Evolutionary conservation across 2,888 invertebrate species (phyloP).

Genomic region (Chirona hameri): DNA sequence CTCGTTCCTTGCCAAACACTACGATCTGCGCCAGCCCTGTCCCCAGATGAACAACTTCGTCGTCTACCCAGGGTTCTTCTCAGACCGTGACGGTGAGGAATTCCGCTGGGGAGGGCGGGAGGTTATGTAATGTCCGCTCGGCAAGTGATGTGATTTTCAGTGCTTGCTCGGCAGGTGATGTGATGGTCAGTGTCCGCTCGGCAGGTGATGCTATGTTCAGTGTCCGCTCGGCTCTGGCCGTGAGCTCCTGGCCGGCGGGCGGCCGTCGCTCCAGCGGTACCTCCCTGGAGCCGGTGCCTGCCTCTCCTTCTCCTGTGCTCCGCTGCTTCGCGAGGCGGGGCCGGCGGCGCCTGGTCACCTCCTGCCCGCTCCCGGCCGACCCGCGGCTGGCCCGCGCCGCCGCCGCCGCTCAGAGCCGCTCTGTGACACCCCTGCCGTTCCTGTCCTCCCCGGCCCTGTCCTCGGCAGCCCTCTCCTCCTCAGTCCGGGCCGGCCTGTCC

Average conservation of each 20-base stretch:
- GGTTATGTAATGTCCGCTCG: not conserved
- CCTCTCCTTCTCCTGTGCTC: not conserved
- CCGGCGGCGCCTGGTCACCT: not conserved
- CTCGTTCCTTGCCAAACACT: conserved; percentile 79
- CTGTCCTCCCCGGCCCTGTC: not conserved
- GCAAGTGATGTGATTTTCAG: too few relatives aligned
- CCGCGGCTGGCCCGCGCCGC: not conserved
- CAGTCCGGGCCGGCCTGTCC: not conserved
- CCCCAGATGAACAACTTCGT: conserved; percentile 86
- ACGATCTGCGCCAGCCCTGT: conserved; percentile 62
- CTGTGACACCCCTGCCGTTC: not conserved
- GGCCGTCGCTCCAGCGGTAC: not conserved
- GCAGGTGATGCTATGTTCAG: not conserved
- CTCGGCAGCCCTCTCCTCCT: not conserved
- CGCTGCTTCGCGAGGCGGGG: not conserved
- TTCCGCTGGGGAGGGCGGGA: not conserved
- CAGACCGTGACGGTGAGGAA: conserved; percentile 31
- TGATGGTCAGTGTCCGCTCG: not conserved
- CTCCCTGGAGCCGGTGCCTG: not conserved
- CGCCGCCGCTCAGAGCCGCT: not conserved
- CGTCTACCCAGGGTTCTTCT: conserved; percentile 76
- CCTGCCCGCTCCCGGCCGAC: not conserved
- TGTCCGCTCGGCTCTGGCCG: not conserved
- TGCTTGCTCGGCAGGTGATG: not conserved
- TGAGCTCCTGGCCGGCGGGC: not conserved